Percentiles rank a stretch among this genome's conserved stretches.
phyloP scores from a whole-genome alignment of 2,888 invertebrate species.

The Lacanobia oleracea region DNA sequence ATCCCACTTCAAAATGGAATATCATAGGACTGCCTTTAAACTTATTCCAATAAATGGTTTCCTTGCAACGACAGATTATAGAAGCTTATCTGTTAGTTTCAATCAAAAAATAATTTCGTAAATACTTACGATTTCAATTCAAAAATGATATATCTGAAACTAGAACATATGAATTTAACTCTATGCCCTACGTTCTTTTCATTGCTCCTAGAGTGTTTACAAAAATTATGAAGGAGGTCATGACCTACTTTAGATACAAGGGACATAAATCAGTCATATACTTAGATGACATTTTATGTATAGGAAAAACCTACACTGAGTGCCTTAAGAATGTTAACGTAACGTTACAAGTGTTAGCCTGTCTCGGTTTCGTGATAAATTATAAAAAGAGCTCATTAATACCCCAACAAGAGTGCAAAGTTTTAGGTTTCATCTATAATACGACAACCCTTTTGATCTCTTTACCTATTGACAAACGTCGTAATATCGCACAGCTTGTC shows the following conservation, averaged over 20 bases:
- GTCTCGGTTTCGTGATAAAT: background rate
- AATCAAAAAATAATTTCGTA: too few species aligned
- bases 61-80: background rate
- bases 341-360: too few species aligned
- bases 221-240: constrained; percentile 12
- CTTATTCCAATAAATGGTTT: background rate
- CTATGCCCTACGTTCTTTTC: background rate
- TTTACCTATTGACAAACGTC: background rate
- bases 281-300: background rate
- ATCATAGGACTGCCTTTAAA: background rate
- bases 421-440: constrained; percentile 2
- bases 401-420: background rate
- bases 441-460: background rate
- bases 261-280: constrained; percentile 5
- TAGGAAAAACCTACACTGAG: background rate
- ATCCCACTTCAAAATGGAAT: constrained; percentile 6
- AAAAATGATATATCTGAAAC: background rate
- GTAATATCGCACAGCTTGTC: background rate
- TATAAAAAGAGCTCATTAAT: constrained; percentile 5
- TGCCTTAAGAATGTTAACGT: too few species aligned
- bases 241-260: background rate
- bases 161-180: background rate
- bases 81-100: too few species aligned
- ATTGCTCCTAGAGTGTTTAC: background rate
- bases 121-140: too few species aligned